Conservation (phyloP, 2,113 vertebrate species). For the Tenrec ecaudatus region DNA sequence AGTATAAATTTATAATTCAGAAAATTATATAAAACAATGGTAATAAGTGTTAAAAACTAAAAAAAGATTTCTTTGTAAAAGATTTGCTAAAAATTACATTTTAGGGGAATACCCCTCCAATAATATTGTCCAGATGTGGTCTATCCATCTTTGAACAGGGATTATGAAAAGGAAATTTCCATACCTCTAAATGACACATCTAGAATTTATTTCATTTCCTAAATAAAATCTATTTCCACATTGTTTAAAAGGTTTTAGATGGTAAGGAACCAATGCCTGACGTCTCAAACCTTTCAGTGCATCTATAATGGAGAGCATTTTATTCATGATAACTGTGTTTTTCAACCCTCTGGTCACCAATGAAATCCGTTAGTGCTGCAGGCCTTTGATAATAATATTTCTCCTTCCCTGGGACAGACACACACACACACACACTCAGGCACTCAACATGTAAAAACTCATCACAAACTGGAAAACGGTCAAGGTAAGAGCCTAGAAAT, state of each 20-base stretch:
- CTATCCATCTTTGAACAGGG: not conserved
- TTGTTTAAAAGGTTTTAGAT: constrained; percentile 72
- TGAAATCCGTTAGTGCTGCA: constrained; percentile 45
- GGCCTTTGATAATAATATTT: constrained; percentile 72
- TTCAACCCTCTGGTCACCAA: constrained; percentile 79
- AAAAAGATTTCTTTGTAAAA: no score
- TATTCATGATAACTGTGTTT: constrained; percentile 68
- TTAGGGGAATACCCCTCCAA: not conserved
- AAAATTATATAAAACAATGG: no score
- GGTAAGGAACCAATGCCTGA: constrained; percentile 70
- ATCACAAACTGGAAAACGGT: not conserved
- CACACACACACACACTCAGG: not conserved
- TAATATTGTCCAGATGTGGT: not conserved
- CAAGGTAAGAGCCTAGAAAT: constrained; percentile 31
- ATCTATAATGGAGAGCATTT: constrained; percentile 72
- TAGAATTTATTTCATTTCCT: constrained; percentile 62
- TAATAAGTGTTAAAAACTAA: no score
- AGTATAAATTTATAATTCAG: no score
- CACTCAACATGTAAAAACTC: not conserved
- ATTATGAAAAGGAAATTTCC: constrained; percentile 54
- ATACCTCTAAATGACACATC: constrained; percentile 62
- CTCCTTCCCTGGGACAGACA: not conserved
- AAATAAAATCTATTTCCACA: constrained; percentile 63
- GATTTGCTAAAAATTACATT: no score
- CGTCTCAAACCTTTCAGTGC: constrained; percentile 62